A percentile compares a stretch with the other conserved stretches of the same genome.
phyloP scores from a whole-genome alignment of 2,888 invertebrate genomes.

The Apotomis betuletana region DNA sequence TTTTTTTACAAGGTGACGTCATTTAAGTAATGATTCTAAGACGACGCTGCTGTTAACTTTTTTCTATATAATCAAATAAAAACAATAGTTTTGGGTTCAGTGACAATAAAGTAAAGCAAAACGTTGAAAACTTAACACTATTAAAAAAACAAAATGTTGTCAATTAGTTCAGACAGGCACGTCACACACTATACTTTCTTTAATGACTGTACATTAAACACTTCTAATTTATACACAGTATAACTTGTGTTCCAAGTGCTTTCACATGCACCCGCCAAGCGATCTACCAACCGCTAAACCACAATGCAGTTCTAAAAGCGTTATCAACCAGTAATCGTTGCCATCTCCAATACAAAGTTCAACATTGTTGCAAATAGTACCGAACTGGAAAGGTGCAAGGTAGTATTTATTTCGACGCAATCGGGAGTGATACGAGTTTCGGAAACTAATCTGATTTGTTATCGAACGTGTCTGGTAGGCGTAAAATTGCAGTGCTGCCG shows the following conservation, averaged over 20 bases:
- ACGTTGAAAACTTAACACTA: no score
- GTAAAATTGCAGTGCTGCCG: slow-evolving; percentile 24
- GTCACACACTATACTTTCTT: no score
- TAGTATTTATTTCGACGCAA: slow-evolving; percentile 2
- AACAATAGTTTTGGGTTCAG: no score
- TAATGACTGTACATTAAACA: no score
- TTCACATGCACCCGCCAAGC: slow-evolving; percentile 5
- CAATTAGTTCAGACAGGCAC: no score
- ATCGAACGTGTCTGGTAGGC: slow-evolving; percentile 32
- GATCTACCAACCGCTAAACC: slow-evolving; percentile 24
- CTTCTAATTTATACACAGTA: no score
- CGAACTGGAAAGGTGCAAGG: not conserved
- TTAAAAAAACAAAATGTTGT: no score
- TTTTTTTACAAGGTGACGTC: no score
- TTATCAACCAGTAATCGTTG: not conserved
- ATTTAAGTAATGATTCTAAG: no score
- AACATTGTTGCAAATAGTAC: not conserved
- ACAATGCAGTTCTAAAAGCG: slow-evolving; percentile 22
- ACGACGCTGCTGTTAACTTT: no score
- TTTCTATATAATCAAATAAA: no score
- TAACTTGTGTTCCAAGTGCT: not conserved
- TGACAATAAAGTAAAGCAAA: no score
- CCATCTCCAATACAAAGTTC: not conserved
- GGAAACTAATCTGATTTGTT: slow-evolving; percentile 23
- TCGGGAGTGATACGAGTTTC: slow-evolving; percentile 4